Conservation (phyloP, 2,797 vertebrate genomes). For the Pelochelys cantorii region DNA sequence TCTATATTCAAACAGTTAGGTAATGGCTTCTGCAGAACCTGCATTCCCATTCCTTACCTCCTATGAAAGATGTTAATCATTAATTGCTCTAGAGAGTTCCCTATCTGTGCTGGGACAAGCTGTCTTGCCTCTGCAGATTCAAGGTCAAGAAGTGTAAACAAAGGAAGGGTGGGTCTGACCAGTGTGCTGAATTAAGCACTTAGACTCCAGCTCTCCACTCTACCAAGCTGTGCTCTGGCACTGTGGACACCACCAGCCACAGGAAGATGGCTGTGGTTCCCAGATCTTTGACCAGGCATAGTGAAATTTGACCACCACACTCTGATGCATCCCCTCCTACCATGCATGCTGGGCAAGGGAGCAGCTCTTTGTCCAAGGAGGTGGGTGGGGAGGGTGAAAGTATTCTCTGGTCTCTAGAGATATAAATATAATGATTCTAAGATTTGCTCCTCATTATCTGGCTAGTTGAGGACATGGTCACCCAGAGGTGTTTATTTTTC, state of each 20-base stretch:
- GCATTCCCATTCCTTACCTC: constrained; percentile 4
- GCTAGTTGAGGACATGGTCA: too few species aligned
- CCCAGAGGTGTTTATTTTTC: background rate
- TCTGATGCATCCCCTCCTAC: background rate
- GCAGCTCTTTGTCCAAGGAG: background rate
- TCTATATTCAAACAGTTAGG: constrained; percentile 7
- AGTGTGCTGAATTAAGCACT: background rate
- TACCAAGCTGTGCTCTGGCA: background rate
- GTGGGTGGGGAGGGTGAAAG: fast-evolving
- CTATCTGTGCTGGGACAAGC: background rate
- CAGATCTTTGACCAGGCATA: background rate
- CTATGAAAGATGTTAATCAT: background rate
- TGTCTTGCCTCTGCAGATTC: constrained; percentile 23
- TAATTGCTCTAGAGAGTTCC: constrained; percentile 30
- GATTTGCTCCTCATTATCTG: background rate
- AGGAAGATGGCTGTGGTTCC: background rate
- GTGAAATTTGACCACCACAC: background rate
- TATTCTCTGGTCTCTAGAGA: background rate
- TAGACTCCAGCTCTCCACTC: background rate
- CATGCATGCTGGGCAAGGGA: fast-evolving
- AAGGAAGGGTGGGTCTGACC: background rate
- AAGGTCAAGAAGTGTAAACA: background rate
- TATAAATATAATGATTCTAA: background rate
- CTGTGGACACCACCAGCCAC: background rate
- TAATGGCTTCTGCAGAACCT: constrained; percentile 7